These are phyloP conservation scores for Actinernus sp. DNA, from an alignment of 92 coral and sea anemone species.

Conservation along the genomic window DNA sequence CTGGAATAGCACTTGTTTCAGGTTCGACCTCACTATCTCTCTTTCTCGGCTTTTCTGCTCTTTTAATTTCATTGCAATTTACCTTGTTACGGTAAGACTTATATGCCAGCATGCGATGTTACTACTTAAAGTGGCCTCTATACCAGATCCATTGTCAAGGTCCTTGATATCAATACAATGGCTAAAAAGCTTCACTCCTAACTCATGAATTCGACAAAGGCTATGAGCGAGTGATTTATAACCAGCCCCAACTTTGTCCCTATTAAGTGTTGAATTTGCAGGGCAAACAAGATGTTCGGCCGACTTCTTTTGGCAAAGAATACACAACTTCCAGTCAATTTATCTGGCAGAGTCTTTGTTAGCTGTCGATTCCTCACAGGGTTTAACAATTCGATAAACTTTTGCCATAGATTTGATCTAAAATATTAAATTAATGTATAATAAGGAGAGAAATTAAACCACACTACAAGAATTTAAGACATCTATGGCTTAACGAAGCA, in stretches of 20 bases:
- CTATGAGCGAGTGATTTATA: conserved; percentile 24
- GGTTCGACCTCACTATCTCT: conserved; percentile 4
- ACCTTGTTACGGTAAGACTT: conserved; percentile 36
- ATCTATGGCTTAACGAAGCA: no score
- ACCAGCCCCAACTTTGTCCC: conserved; percentile 58
- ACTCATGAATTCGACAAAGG: conserved; percentile 12
- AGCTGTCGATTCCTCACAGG: no score
- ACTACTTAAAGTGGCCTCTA: conserved; percentile 6
- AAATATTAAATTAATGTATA: no score
- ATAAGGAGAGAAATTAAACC: no score
- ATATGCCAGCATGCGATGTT: conserved; percentile 62
- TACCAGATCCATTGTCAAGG: conserved; percentile 25
- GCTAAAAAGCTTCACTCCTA: conserved; percentile 4
- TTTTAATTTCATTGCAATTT: conserved; percentile 21
- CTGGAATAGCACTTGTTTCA: conserved; percentile 13
- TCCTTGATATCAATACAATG: conserved; percentile 1
- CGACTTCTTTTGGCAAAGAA: no score
- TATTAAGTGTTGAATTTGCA: conserved; percentile 58
- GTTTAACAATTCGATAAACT: no score
- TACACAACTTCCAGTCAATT: no score
- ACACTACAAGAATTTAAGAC: no score
- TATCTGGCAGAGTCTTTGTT: no score
- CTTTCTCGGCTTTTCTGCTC: conserved; percentile 5
- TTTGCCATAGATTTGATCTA: no score
- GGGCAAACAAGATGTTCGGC: conserved; percentile 24